Evolutionary conservation across 1,140 invertebrate species (phyloP).

Genomic region (Plodia interpunctella): DNA sequence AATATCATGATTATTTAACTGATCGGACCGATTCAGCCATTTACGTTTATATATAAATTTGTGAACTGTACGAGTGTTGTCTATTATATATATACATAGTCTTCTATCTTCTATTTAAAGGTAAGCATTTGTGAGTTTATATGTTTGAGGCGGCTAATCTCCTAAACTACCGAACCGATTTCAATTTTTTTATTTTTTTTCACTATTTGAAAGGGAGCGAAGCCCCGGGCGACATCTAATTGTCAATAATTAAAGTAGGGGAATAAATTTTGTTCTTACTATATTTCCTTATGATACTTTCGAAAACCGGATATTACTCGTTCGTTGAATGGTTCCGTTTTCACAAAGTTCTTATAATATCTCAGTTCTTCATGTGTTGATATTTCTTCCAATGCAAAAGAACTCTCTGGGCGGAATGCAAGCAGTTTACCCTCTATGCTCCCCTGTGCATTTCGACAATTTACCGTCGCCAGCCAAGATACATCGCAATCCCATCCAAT

Average conservation of each 20-base stretch:
- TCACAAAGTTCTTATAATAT: slow-evolving; percentile 6
- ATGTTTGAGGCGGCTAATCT: too few relatives aligned
- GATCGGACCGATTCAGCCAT: neutral
- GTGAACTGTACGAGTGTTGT: slow-evolving; percentile 11
- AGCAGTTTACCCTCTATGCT: slow-evolving; percentile 51
- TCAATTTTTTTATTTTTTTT: too few relatives aligned
- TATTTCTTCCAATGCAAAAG: slow-evolving; percentile 40
- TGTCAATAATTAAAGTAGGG: too few relatives aligned
- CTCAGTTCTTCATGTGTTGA: slow-evolving; percentile 46
- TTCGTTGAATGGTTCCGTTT: slow-evolving; percentile 12
- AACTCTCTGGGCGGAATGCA: slow-evolving; percentile 43
- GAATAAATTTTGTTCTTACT: neutral
- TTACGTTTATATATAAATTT: neutral
- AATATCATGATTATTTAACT: slow-evolving; percentile 13
- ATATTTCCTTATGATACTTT: too few relatives aligned
- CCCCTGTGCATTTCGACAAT: slow-evolving; percentile 51
- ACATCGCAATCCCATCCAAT: slow-evolving; percentile 73
- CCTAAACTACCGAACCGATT: too few relatives aligned
- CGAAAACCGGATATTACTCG: slow-evolving; percentile 6
- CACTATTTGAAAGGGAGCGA: too few relatives aligned
- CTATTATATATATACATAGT: too few relatives aligned
- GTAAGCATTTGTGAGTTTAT: too few relatives aligned
- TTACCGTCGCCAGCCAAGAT: slow-evolving; percentile 55
- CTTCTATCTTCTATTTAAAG: too few relatives aligned
- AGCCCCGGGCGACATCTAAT: too few relatives aligned